phyloP scores from a whole-genome alignment of 2,888 invertebrate species.

The Hypercompe scribonia region DNA sequence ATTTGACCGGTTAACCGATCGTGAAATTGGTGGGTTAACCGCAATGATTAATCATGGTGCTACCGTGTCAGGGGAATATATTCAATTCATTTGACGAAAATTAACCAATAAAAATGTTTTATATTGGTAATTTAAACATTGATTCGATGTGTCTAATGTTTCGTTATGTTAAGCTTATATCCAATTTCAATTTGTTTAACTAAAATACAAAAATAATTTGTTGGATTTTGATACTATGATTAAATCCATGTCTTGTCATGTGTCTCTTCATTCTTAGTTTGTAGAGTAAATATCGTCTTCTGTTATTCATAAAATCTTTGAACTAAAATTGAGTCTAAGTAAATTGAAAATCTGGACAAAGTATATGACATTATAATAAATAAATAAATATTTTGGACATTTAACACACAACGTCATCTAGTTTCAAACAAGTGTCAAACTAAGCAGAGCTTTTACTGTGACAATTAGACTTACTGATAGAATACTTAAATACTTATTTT shows the following conservation, averaged over 20 bases:
- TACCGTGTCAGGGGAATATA: not conserved
- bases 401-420: too few relatives aligned
- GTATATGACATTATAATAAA: too few relatives aligned
- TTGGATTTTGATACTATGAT: not conserved
- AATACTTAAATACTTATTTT: too few relatives aligned
- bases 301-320: not conserved
- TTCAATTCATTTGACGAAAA: not conserved
- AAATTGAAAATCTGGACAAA: not conserved
- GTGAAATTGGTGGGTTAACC: constrained; percentile 1
- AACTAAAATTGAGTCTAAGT: not conserved
- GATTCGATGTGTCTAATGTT: not conserved
- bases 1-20: constrained; percentile 1
- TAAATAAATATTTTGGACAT: too few relatives aligned
- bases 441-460: too few relatives aligned
- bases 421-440: too few relatives aligned
- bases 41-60: not conserved
- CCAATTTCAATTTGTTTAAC: not conserved
- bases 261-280: not conserved
- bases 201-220: not conserved
- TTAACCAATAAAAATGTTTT: not conserved
- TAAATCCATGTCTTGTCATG: not conserved
- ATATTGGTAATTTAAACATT: not conserved
- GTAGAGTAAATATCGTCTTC: not conserved
- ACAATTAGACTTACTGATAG: too few relatives aligned
- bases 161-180: not conserved